Evolutionary conservation across 2,113 vertebrate species (phyloP).

Genomic region (Petromus typicus): DNA sequence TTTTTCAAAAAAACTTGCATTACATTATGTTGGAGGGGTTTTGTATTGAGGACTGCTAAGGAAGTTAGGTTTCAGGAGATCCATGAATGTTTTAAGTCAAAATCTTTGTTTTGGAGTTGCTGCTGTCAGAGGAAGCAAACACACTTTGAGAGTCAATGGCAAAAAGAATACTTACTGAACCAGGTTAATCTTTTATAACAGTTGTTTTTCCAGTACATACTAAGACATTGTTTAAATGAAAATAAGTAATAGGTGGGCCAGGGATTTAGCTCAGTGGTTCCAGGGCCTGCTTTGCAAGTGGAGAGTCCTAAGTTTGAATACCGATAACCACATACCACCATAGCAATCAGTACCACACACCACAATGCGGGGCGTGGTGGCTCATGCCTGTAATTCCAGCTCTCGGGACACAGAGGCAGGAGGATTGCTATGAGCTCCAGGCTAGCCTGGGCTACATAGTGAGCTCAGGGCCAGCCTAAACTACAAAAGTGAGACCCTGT

Average conservation of each 20-base stretch:
- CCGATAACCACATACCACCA: no score
- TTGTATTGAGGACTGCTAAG: background rate
- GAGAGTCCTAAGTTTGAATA: no score
- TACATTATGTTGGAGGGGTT: background rate
- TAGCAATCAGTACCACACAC: no score
- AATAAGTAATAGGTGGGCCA: conserved; percentile 27
- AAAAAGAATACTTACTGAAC: background rate
- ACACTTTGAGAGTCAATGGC: background rate
- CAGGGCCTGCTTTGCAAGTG: no score
- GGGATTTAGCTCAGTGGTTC: no score
- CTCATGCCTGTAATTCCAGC: no score
- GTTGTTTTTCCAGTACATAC: background rate
- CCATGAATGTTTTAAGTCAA: background rate
- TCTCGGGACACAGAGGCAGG: no score
- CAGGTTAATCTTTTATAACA: background rate
- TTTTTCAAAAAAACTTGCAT: background rate
- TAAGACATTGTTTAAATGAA: conserved; percentile 29
- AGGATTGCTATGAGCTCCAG: no score
- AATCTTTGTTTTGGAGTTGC: background rate
- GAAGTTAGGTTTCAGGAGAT: background rate
- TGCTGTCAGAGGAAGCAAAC: conserved; percentile 44
- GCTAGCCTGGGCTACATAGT: no score
- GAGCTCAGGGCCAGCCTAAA: no score
- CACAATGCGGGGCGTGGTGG: no score
- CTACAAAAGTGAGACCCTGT: no score